phyloP scores from a whole-genome alignment of 1,140 invertebrate species.

The Ericerus pela region DNA sequence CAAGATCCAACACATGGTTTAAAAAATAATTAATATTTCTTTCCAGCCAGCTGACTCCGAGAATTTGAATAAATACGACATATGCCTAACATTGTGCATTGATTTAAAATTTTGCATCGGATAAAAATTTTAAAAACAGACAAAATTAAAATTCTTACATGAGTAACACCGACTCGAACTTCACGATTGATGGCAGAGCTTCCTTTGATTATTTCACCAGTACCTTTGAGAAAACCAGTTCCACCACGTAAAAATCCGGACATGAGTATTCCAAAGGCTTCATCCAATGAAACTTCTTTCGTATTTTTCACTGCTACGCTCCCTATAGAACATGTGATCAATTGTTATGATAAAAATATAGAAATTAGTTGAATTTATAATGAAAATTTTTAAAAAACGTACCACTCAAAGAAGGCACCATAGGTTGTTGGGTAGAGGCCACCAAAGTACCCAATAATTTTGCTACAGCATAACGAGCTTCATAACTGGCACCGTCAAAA shows the following conservation, averaged over 20 bases:
- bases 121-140: neutral
- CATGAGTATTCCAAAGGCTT: slow-evolving; percentile 79
- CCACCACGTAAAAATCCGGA: slow-evolving; percentile 90
- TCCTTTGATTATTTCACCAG: slow-evolving; percentile 91
- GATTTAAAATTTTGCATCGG: neutral
- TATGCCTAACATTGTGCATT: slow-evolving; percentile 51
- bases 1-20: slow-evolving; percentile 73
- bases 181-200: slow-evolving; percentile 82
- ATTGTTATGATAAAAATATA: neutral
- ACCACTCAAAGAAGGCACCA: slow-evolving; percentile 6
- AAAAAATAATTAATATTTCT: slow-evolving; percentile 73
- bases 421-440: slow-evolving; percentile 50
- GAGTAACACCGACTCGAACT: slow-evolving; percentile 86
- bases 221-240: slow-evolving; percentile 85
- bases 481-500: slow-evolving; percentile 88
- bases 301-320: slow-evolving; percentile 31
- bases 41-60: slow-evolving; percentile 89
- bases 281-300: slow-evolving; percentile 68
- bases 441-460: slow-evolving; percentile 74
- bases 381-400: neutral
- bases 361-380: neutral
- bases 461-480: slow-evolving; percentile 81
- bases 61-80: slow-evolving; percentile 79
- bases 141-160: slow-evolving; percentile 43
- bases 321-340: too few species aligned